Percentiles rank a stretch among this genome's conserved stretches.
phyloP scores from a whole-genome alignment of 2,888 invertebrate genomes.

The Hypomecis atomaria region DNA sequence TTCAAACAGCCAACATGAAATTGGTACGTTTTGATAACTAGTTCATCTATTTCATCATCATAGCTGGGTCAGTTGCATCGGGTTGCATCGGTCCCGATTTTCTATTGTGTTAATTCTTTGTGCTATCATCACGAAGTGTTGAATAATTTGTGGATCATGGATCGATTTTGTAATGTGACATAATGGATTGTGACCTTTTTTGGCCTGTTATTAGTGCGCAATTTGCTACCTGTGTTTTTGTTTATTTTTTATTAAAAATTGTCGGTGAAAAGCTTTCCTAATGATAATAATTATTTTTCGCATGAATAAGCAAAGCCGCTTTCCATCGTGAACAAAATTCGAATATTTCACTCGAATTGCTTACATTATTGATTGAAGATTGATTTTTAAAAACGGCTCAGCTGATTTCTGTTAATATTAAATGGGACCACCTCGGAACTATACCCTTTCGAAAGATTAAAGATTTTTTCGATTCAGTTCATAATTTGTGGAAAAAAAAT shows the following conservation, averaged over 20 bases:
- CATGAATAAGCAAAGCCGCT: no score
- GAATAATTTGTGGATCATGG: constrained; percentile 25
- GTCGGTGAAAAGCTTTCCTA: neutral
- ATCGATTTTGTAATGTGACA: constrained; percentile 31
- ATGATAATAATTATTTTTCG: no score
- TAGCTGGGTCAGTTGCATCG: constrained; percentile 4
- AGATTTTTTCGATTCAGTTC: no score
- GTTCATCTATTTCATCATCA: constrained; percentile 16
- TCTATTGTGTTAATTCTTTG: constrained; percentile 22
- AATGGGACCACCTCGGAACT: no score
- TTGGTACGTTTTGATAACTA: constrained; percentile 63
- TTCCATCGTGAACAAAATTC: no score
- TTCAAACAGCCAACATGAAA: constrained; percentile 72
- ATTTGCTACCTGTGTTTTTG: neutral
- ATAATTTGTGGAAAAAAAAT: no score
- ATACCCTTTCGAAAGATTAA: no score
- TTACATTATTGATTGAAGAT: no score
- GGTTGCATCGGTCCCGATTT: constrained; percentile 22
- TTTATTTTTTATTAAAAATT: neutral
- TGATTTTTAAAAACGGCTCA: no score
- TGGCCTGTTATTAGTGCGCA: neutral
- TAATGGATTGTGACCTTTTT: constrained; percentile 17
- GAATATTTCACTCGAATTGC: no score
- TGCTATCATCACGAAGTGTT: constrained; percentile 25
- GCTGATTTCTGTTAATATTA: no score